Evolutionary conservation across 1,140 invertebrate species (phyloP).

Genomic region (Meloidogyne chitwoodi): DNA sequence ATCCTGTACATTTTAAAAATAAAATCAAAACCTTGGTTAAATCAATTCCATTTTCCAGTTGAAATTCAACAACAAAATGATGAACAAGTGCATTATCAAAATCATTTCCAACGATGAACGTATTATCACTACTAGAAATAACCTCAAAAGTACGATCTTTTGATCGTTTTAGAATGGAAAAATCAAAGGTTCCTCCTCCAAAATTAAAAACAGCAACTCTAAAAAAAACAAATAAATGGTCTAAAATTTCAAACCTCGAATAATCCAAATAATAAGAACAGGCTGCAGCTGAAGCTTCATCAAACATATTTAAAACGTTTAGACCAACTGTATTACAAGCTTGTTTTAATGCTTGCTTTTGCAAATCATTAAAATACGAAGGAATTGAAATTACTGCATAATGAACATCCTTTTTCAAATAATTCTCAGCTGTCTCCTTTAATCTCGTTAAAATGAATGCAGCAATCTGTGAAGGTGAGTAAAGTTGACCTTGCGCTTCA

Average conservation of each 20-base stretch:
- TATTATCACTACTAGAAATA: constrained; percentile 88
- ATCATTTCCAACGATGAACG: constrained; percentile 92
- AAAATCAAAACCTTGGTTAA: constrained; percentile 69
- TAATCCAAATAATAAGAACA: constrained; percentile 98
- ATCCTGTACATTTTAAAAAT: not conserved
- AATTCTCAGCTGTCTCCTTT: constrained; percentile 90
- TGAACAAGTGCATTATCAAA: constrained; percentile 92
- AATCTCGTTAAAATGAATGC: constrained; percentile 89
- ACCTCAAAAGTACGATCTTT: constrained; percentile 90
- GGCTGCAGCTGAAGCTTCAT: constrained; percentile 93
- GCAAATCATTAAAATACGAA: constrained; percentile 92
- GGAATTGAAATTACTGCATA: constrained; percentile 91
- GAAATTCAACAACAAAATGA: constrained; percentile 85
- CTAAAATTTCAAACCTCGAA: constrained; percentile 71
- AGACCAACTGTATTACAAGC: constrained; percentile 91
- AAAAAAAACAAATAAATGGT: constrained; percentile 27
- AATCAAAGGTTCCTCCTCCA: constrained; percentile 92
- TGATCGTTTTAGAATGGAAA: constrained; percentile 91
- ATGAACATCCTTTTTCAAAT: constrained; percentile 75
- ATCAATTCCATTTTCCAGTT: constrained; percentile 92
- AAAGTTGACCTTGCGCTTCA: constrained; percentile 85
- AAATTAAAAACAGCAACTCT: constrained; percentile 97
- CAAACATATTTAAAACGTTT: constrained; percentile 90
- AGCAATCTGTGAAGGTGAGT: constrained; percentile 89
- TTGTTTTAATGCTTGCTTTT: constrained; percentile 88